Conservation (phyloP, 2,113 vertebrate genomes). For the Podocnemis expansa region DNA sequence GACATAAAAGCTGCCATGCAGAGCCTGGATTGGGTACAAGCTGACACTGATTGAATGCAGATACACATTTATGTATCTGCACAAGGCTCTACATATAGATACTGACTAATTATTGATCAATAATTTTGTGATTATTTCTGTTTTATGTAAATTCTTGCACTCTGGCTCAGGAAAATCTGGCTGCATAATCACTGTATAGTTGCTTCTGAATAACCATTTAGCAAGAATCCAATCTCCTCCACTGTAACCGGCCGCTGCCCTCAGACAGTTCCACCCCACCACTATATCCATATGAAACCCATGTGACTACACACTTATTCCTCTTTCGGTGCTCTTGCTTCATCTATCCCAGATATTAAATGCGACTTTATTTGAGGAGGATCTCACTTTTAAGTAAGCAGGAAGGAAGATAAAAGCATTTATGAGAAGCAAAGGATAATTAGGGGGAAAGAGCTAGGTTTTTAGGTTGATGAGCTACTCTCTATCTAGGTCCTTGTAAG, state of each 20-base stretch:
- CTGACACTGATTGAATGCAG: too few relatives aligned
- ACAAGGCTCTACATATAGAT: not conserved
- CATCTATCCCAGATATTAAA: slow-evolving; percentile 4
- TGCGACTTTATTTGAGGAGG: not conserved
- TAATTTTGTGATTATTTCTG: slow-evolving; percentile 35
- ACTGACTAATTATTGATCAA: not conserved
- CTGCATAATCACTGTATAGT: slow-evolving; percentile 31
- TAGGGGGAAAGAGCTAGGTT: not conserved
- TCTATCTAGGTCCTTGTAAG: not conserved
- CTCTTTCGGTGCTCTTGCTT: not conserved
- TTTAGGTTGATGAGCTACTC: not conserved
- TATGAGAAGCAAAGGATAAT: not conserved
- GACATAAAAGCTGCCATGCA: too few relatives aligned
- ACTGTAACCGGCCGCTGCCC: not conserved
- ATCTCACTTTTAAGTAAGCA: not conserved
- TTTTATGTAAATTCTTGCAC: slow-evolving; percentile 24
- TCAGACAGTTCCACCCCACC: not conserved
- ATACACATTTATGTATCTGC: too few relatives aligned
- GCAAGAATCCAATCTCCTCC: not conserved
- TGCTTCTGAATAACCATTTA: slow-evolving; percentile 1
- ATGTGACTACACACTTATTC: not conserved
- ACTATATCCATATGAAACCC: not conserved
- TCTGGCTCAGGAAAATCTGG: slow-evolving; percentile 21
- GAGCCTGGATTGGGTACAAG: too few relatives aligned
- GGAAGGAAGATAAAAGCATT: not conserved